Evolutionary conservation across 2,888 invertebrate species (phyloP).

Genomic region (Cantharis lateralis): DNA sequence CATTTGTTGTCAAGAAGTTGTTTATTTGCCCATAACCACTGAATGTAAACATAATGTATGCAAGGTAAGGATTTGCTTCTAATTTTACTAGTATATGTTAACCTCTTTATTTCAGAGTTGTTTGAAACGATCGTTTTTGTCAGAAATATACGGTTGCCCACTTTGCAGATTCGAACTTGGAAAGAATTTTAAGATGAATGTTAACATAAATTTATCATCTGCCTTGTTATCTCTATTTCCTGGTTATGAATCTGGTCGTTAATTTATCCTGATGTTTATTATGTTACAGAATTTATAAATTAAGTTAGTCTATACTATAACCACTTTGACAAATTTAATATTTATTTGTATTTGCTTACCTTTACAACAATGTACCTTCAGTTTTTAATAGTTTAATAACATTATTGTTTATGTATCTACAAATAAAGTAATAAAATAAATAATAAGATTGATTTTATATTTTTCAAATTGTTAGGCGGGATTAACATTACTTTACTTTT

Average conservation of each 20-base stretch:
- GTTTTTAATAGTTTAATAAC: neutral
- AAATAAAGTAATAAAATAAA: neutral
- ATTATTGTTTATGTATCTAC: neutral
- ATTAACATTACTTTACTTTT: too few relatives aligned
- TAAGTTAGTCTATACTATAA: neutral
- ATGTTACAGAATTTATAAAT: neutral
- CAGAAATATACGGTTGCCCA: conserved; percentile 68
- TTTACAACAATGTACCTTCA: neutral
- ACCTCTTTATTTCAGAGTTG: conserved; percentile 60
- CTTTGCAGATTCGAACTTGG: conserved; percentile 69
- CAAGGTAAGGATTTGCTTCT: conserved; percentile 56
- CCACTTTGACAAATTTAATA: neutral
- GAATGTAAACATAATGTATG: conserved; percentile 78
- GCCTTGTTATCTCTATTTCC: conserved; percentile 67
- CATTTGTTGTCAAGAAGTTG: conserved; percentile 78
- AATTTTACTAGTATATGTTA: neutral
- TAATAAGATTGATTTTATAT: neutral
- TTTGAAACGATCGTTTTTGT: conserved; percentile 68
- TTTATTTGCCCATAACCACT: conserved; percentile 72
- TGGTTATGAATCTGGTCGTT: conserved; percentile 62
- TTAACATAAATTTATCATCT: conserved; percentile 63
- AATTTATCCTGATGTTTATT: neutral
- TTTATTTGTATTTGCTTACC: neutral
- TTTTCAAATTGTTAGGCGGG: neutral
- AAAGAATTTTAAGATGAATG: conserved; percentile 58